These are phyloP conservation scores for Anguilla japonica DNA, from an alignment of 2,113 vertebrate species.

Conservation along the genomic window DNA sequence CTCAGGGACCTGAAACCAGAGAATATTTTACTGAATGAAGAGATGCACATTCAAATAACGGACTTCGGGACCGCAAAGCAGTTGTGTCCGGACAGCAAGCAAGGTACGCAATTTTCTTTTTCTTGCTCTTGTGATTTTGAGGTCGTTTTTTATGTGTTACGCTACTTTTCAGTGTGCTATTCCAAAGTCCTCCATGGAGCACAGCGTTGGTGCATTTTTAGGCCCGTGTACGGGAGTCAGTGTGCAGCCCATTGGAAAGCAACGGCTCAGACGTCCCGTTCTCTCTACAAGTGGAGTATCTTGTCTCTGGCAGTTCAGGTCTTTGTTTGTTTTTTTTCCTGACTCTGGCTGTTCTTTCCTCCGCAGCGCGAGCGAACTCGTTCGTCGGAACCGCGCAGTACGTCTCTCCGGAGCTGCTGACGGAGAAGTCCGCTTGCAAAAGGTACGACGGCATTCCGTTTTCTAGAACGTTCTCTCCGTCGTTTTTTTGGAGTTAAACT, in stretches of 20 bases:
- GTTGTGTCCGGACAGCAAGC: constrained; percentile 90
- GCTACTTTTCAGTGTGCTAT: not conserved
- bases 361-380: constrained; percentile 90
- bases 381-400: constrained; percentile 75
- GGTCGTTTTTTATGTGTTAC: not conserved
- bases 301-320: not conserved
- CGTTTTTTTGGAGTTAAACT: not conserved
- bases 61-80: constrained; percentile 98
- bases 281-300: not conserved
- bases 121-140: not conserved
- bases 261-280: not conserved
- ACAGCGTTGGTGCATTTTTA: constrained; percentile 20
- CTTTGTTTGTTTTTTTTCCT: not conserved
- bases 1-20: constrained; percentile 97
- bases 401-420: constrained; percentile 85
- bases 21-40: constrained; percentile 96
- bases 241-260: not conserved
- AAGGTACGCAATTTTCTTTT: constrained; percentile 68
- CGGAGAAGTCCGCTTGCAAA: constrained; percentile 87
- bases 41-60: constrained; percentile 99
- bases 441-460: constrained; percentile 26
- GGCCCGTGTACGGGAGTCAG: not conserved
- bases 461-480: not conserved
- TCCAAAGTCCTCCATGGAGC: not conserved
- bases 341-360: constrained; percentile 32